phyloP scores from a whole-genome alignment of 2,797 vertebrate species.

The Acipenser transmontanus region DNA sequence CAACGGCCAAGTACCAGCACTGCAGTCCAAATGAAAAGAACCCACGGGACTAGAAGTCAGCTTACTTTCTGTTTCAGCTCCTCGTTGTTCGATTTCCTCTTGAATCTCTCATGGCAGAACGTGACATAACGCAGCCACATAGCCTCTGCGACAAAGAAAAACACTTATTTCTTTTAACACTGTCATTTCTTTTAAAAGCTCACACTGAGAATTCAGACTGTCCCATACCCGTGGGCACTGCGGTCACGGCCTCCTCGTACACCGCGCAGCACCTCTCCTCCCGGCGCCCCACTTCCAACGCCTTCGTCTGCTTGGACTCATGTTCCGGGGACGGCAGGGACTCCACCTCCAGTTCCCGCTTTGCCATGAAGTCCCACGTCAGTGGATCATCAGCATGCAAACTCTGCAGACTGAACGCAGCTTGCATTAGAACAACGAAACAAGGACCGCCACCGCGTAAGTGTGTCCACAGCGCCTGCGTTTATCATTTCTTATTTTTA shows the following conservation, averaged over 20 bases:
- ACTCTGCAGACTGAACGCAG: constrained; percentile 65
- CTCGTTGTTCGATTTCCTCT: constrained; percentile 79
- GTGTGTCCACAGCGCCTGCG: too few relatives aligned
- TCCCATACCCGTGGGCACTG: constrained; percentile 57
- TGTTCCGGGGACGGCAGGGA: constrained; percentile 45
- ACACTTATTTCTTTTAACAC: too few relatives aligned
- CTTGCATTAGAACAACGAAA: not conserved
- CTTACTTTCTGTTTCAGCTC: constrained; percentile 77
- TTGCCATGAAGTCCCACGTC: constrained; percentile 89
- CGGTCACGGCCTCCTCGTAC: constrained; percentile 76
- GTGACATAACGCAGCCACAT: constrained; percentile 82
- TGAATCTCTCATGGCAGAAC: constrained; percentile 78
- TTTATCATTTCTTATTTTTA: not conserved
- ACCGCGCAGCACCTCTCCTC: constrained; percentile 80
- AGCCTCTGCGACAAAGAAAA: constrained; percentile 55
- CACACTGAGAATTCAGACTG: too few relatives aligned
- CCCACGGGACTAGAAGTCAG: too few relatives aligned
- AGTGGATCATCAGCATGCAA: constrained; percentile 65
- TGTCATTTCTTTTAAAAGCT: too few relatives aligned
- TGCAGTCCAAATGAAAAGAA: too few relatives aligned
- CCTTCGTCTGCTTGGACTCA: constrained; percentile 59
- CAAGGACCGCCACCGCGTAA: not conserved
- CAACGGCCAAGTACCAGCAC: not conserved
- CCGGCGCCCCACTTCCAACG: constrained; percentile 54
- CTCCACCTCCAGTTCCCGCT: constrained; percentile 66